These are phyloP conservation scores for Cetoscarus ocellatus DNA, from an alignment of 2,797 vertebrate species.

Conservation along the genomic window DNA sequence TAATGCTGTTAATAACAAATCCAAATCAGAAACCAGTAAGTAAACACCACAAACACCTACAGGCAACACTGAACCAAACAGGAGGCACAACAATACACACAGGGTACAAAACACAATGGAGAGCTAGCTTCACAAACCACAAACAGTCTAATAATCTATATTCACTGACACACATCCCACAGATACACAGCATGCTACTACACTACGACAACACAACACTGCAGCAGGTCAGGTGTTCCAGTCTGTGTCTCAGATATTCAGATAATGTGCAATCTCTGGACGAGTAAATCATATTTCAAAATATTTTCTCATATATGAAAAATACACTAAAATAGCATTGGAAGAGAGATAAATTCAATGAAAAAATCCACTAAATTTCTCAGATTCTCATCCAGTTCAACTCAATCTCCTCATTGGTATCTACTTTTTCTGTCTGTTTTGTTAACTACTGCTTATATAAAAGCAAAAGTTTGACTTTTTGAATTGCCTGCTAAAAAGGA, in stretches of 20 bases:
- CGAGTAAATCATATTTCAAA: too few relatives aligned
- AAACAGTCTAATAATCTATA: conserved; percentile 9
- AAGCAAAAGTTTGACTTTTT: not conserved
- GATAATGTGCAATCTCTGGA: too few relatives aligned
- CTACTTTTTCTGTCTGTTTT: conserved; percentile 3
- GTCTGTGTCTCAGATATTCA: too few relatives aligned
- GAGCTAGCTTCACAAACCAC: conserved; percentile 46
- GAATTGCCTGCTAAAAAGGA: conserved; percentile 9
- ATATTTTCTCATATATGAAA: not conserved
- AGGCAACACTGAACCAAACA: conserved; percentile 66
- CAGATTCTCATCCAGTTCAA: conserved; percentile 4
- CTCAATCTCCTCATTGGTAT: conserved; percentile 21
- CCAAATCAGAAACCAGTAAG: conserved; percentile 18
- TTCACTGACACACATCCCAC: conserved; percentile 62
- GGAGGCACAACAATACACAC: conserved; percentile 58
- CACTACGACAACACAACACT: conserved; percentile 47
- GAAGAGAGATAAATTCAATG: too few relatives aligned
- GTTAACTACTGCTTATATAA: conserved; percentile 14
- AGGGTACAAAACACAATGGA: conserved; percentile 46
- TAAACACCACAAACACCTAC: conserved; percentile 69
- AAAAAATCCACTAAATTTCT: not conserved
- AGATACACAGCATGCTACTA: conserved; percentile 70
- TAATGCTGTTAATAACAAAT: conserved; percentile 14
- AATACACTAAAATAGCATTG: too few relatives aligned
- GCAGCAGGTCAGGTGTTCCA: conserved; percentile 21